A percentile compares a stretch with the other conserved stretches of the same genome.
Evolutionary conservation across 2,888 invertebrate species (phyloP).

Genomic region (Drosophila phalerata): DNA sequence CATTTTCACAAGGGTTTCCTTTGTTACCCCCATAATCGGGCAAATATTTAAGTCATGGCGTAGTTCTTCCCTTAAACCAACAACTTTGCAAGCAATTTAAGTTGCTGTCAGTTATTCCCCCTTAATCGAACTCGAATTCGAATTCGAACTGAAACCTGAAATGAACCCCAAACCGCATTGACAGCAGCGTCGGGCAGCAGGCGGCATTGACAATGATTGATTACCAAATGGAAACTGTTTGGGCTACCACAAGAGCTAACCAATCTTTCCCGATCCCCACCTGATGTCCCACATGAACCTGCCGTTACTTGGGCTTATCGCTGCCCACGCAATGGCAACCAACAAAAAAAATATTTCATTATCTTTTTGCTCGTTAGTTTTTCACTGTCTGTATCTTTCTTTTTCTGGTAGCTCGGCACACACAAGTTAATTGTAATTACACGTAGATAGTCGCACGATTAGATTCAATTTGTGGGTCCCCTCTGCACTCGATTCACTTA

Average conservation of each 20-base stretch:
- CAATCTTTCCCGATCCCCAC: slow-evolving; percentile 37
- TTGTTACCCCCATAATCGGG: slow-evolving; percentile 29
- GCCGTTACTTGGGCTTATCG: slow-evolving; percentile 40
- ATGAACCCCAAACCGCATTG: slow-evolving; percentile 70
- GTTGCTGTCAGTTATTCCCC: slow-evolving; percentile 45
- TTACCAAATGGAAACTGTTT: slow-evolving; percentile 74
- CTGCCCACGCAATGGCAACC: slow-evolving; percentile 27
- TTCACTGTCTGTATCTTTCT: slow-evolving; percentile 22
- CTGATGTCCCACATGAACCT: slow-evolving; percentile 46
- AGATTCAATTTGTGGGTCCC: slow-evolving; percentile 74
- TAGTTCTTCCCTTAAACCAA: slow-evolving; percentile 8
- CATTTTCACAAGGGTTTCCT: slow-evolving; percentile 44
- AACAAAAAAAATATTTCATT: slow-evolving; percentile 65
- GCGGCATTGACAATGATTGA: slow-evolving; percentile 83
- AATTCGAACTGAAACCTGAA: background rate
- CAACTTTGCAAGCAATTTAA: slow-evolving; percentile 57
- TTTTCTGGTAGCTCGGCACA: slow-evolving; percentile 7
- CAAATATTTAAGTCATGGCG: slow-evolving; percentile 29
- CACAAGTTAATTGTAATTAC: slow-evolving; percentile 77
- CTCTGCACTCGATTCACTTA: slow-evolving; percentile 42
- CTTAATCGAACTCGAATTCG: slow-evolving; percentile 16
- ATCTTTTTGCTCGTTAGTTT: slow-evolving; percentile 75
- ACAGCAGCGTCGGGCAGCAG: slow-evolving; percentile 63
- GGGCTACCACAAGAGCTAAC: slow-evolving; percentile 57
- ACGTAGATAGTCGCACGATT: slow-evolving; percentile 76